These are phyloP conservation scores for Rynchops niger DNA, from an alignment of 2,113 vertebrate genomes.

Conservation along the genomic window DNA sequence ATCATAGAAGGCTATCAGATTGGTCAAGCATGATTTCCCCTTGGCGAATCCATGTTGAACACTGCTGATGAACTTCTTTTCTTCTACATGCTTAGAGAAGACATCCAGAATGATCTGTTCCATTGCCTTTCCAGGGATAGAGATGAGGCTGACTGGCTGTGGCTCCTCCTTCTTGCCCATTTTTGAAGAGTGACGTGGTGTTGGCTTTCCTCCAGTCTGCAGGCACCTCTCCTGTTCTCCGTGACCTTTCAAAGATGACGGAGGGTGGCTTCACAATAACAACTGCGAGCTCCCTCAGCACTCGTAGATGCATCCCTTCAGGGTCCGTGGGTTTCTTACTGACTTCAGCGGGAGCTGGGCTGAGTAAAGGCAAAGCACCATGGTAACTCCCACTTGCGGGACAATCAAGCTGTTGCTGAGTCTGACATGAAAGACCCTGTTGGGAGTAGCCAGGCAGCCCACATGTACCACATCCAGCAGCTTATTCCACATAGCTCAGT, in stretches of 20 bases:
- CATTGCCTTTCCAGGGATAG: neutral
- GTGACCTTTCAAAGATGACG: neutral
- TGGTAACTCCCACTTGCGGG: neutral
- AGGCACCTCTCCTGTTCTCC: neutral
- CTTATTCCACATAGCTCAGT: neutral
- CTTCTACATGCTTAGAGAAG: neutral
- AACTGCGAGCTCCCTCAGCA: neutral
- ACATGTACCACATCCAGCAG: neutral
- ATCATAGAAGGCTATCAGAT: neutral
- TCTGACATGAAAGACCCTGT: neutral
- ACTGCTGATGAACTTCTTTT: neutral
- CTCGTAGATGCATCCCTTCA: neutral
- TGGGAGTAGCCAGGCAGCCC: neutral
- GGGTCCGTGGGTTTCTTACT: neutral
- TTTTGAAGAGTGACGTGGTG: neutral
- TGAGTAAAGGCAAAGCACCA: neutral
- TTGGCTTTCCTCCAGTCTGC: neutral
- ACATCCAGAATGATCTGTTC: neutral
- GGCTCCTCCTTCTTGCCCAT: neutral
- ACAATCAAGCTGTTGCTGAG: neutral
- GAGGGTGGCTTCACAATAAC: neutral
- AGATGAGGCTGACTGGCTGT: neutral
- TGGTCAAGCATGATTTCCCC: neutral
- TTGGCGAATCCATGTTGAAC: neutral
- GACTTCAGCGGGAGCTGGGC: neutral